Evolutionary conservation across 1,140 invertebrate species (phyloP).

Genomic region (Sarcophaga peregrina): DNA sequence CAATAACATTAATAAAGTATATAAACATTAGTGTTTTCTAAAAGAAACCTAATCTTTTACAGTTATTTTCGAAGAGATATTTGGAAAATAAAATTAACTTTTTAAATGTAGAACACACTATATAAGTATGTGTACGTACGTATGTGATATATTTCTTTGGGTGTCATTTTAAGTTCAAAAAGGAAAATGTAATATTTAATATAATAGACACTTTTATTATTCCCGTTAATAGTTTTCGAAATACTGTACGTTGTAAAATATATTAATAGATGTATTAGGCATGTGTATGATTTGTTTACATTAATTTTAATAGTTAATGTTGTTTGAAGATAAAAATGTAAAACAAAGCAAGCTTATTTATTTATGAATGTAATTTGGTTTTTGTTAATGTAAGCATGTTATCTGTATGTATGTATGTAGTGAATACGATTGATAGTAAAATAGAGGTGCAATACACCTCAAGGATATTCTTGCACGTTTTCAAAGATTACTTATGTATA

Average conservation of each 20-base stretch:
- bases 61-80: too few relatives aligned
- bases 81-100: too few relatives aligned
- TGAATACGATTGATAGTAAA: background rate
- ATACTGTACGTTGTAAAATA: constrained; percentile 29
- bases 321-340: background rate
- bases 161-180: background rate
- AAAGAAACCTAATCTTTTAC: too few relatives aligned
- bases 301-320: background rate
- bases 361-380: too few relatives aligned
- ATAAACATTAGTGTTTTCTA: too few relatives aligned
- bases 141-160: too few relatives aligned
- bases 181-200: constrained; percentile 14
- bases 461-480: too few relatives aligned
- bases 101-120: too few relatives aligned
- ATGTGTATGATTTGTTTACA: constrained; percentile 27
- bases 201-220: constrained; percentile 18
- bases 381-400: background rate
- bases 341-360: background rate
- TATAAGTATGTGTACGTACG: too few relatives aligned
- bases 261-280: background rate
- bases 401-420: background rate
- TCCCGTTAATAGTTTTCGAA: constrained; percentile 22
- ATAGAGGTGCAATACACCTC: background rate
- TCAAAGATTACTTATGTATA: background rate
- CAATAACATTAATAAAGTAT: too few relatives aligned